Evolutionary conservation across 2,113 vertebrate genomes (phyloP).

Genomic region (Amphilophus citrinellus): DNA sequence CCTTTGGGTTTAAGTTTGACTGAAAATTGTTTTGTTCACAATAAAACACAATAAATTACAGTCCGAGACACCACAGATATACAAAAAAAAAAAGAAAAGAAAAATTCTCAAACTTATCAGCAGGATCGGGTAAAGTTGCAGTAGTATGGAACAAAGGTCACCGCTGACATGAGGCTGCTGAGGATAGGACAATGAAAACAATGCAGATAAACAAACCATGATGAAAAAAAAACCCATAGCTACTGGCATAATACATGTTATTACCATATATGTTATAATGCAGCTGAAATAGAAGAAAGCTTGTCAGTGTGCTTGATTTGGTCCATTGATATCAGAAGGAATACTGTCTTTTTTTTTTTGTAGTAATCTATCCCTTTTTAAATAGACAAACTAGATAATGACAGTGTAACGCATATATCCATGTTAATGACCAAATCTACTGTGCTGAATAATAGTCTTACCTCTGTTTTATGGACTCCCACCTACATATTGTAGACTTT

Average conservation of each 20-base stretch:
- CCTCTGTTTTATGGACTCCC: constrained; percentile 42
- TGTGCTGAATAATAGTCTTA: constrained; percentile 58
- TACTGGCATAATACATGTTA: constrained; percentile 53
- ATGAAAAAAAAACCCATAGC: constrained; percentile 39
- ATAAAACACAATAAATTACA: constrained; percentile 71
- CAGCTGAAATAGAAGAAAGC: constrained; percentile 69
- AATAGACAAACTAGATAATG: constrained; percentile 52
- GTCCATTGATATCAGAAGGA: constrained; percentile 73
- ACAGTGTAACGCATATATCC: constrained; percentile 54
- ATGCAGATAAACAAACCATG: constrained; percentile 63
- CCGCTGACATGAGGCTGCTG: constrained; percentile 50
- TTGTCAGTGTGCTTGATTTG: constrained; percentile 78
- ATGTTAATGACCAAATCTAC: constrained; percentile 66
- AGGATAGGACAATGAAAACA: constrained; percentile 52
- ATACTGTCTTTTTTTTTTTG: constrained; percentile 48
- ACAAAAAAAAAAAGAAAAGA: constrained; percentile 23
- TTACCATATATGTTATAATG: constrained; percentile 62
- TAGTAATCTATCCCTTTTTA: constrained; percentile 40
- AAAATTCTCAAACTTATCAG: constrained; percentile 57
- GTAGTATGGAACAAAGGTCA: constrained; percentile 58
- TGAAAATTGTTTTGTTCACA: constrained; percentile 72
- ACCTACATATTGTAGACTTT: constrained; percentile 53
- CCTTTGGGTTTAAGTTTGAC: constrained; percentile 78
- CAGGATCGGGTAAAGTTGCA: constrained; percentile 66
- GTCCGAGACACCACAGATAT: constrained; percentile 63